Evolutionary conservation across 2,797 vertebrate genomes (phyloP).

Genomic region (Cryptoblepharus egeriae): DNA sequence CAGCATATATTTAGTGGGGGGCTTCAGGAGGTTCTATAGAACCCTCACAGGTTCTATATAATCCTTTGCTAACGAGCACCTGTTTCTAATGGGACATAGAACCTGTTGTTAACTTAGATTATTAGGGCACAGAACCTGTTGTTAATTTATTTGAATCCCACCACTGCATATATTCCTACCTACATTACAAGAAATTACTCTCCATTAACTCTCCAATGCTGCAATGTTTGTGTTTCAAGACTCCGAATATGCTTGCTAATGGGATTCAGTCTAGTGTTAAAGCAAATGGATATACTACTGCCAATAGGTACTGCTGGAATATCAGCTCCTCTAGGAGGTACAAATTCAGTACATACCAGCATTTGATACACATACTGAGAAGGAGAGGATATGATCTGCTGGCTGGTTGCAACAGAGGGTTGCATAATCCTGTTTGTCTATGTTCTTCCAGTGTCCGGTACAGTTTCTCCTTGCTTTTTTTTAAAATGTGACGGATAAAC

Average conservation of each 20-base stretch:
- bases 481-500: background rate
- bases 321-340: background rate
- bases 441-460: slow-evolving; percentile 5
- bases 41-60: too few relatives aligned
- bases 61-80: too few relatives aligned
- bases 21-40: too few relatives aligned
- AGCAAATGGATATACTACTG: background rate
- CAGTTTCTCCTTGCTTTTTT: slow-evolving; percentile 9
- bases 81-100: too few relatives aligned
- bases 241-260: background rate
- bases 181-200: background rate
- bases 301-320: background rate
- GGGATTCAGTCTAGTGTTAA: background rate
- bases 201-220: background rate
- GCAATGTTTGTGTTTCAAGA: background rate
- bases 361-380: slow-evolving; percentile 28
- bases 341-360: slow-evolving; percentile 23
- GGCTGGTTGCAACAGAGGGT: slow-evolving; percentile 29
- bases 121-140: too few relatives aligned
- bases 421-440: slow-evolving; percentile 34
- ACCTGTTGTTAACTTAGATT: too few relatives aligned
- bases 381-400: slow-evolving; percentile 26
- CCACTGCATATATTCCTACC: background rate
- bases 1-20: too few relatives aligned
- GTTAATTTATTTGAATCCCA: too few relatives aligned